Base-by-base conservation (phyloP, 2,888 invertebrate species). In the Dromius quadrimaculatus region DNA sequence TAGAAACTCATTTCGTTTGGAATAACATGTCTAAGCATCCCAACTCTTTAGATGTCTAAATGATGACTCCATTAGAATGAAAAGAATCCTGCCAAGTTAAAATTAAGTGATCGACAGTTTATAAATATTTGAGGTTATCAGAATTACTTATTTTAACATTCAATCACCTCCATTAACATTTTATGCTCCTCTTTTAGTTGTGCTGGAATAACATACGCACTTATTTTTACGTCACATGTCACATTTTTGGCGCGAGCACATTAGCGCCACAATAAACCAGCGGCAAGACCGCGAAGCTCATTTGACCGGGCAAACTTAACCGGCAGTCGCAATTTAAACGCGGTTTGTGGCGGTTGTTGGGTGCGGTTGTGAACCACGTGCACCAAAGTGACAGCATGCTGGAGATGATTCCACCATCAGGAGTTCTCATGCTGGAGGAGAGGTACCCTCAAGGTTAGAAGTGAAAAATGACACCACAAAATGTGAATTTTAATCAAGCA, bases 221-320 rank as follows among this genome's bases (percentile, higher is more conserved):
- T n/a, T n/a, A n/a, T n/a, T n/a, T n/a, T 36, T 2, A 9, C 36
- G 3, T 8, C 36, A 36, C 11, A 13, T 32, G 32, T 17, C 8
- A 15, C 22, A 22, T 54, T 66, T 66, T 66, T 66, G 66, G 66
- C 66, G 66, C 66, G 66, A 66, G 54, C 20, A 54, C 15, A 45
- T 9, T 32, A 66, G 66, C 66, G 66, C 66, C 66, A 28, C 3
- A 8, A 1, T 22, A 17, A 41, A 38, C 23, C 19, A 28, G 57
- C 41, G 66, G 41, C 54, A 11, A 23, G 9, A 2, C 8, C n/a
- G 2, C 23, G 57, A 66, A 66, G 38, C 57, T 57, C 38, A 15
- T 17, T 17, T 17, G 28, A n/a, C 34, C 38, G 38, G 57, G 66
- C 38, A 22, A 20, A 22, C 23, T 22, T 23, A 19, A 38, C 22